Evolutionary conservation across 2,888 invertebrate genomes (phyloP).

Genomic region (Andrena praecox): DNA sequence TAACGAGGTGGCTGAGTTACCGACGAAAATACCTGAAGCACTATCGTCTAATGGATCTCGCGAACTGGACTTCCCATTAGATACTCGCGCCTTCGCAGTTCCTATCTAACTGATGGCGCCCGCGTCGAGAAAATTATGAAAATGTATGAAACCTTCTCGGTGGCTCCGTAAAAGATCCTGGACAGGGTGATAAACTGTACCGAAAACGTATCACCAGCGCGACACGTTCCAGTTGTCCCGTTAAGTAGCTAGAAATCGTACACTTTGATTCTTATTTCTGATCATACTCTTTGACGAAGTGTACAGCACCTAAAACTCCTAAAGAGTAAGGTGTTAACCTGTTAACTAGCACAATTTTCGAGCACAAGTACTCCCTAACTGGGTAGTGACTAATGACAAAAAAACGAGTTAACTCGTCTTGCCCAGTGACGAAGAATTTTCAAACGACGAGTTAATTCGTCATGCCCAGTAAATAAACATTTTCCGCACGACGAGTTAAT

Average conservation of each 20-base stretch:
- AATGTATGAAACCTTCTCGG: constrained; percentile 5
- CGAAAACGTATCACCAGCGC: neutral
- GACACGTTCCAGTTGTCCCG: neutral
- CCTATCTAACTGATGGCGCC: constrained; percentile 40
- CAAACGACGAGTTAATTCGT: too few relatives aligned
- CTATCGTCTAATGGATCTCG: constrained; percentile 58
- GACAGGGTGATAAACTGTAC: constrained; percentile 21
- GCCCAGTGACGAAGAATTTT: too few relatives aligned
- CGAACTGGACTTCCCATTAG: constrained; percentile 51
- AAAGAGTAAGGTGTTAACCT: too few relatives aligned
- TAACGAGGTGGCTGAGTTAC: constrained; percentile 58
- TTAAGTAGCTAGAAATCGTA: neutral
- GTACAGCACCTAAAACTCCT: too few relatives aligned
- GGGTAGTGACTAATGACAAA: too few relatives aligned
- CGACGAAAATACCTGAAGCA: constrained; percentile 49
- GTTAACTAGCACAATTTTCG: too few relatives aligned
- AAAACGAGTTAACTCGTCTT: too few relatives aligned
- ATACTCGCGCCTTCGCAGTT: neutral
- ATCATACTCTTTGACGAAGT: neutral
- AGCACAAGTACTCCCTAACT: too few relatives aligned
- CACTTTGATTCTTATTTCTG: neutral
- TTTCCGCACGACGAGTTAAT: too few relatives aligned
- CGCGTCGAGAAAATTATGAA: constrained; percentile 32
- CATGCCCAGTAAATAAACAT: too few relatives aligned
- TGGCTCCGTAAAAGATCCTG: neutral